A percentile compares a stretch with the other conserved stretches of the same genome.
phyloP scores from a whole-genome alignment of 2,888 invertebrate species.

The Folsomia manolachei region DNA sequence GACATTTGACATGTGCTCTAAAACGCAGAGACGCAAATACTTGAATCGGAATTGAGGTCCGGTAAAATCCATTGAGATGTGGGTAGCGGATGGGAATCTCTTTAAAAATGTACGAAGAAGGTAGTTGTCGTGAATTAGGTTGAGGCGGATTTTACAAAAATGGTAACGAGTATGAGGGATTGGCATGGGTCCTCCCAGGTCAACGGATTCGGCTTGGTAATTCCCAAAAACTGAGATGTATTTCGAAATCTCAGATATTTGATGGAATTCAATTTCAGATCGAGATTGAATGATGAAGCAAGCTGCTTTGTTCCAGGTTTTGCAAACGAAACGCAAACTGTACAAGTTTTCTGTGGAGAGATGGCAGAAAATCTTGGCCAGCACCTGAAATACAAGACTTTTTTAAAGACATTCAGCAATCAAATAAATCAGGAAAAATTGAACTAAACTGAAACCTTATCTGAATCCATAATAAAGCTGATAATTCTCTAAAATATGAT shows the following conservation, averaged over 20 bases:
- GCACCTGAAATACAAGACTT: background rate
- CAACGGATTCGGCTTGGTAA: background rate
- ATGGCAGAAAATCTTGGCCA: too few relatives aligned
- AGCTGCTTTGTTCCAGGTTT: background rate
- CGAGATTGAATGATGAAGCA: background rate
- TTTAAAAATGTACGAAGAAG: background rate
- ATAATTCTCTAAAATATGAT: too few relatives aligned
- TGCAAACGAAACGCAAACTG: background rate
- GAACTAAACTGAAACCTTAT: background rate
- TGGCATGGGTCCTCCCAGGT: too few relatives aligned
- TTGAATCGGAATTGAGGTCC: background rate
- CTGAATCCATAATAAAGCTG: too few relatives aligned
- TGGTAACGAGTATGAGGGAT: background rate
- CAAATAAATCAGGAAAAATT: background rate
- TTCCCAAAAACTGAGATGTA: background rate
- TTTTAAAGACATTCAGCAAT: background rate
- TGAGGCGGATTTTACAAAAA: background rate
- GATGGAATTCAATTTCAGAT: background rate
- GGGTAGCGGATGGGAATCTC: background rate
- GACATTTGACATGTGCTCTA: background rate
- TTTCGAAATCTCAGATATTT: background rate
- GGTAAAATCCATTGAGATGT: background rate
- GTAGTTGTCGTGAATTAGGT: slow-evolving; percentile 2
- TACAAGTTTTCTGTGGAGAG: background rate
- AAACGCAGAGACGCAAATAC: background rate